phyloP scores from a whole-genome alignment of 2,797 vertebrate genomes.

The Acanthurus tractus region DNA sequence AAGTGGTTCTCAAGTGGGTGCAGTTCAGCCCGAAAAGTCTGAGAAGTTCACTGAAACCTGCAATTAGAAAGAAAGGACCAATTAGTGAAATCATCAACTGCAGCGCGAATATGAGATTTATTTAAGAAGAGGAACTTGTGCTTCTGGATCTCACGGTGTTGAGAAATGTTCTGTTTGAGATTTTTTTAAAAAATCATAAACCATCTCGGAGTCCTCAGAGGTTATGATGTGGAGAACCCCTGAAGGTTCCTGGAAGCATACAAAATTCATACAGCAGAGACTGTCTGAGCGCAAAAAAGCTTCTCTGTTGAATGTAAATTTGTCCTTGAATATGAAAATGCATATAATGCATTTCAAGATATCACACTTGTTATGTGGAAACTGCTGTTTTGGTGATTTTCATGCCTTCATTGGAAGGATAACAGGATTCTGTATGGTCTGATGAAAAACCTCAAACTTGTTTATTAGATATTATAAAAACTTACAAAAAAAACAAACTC shows the following conservation, averaged over 20 bases:
- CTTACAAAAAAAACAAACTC: too few species aligned
- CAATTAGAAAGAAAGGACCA: slow-evolving; percentile 41
- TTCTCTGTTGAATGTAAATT: slow-evolving; percentile 19
- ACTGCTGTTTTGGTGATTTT: neutral
- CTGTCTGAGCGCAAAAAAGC: neutral
- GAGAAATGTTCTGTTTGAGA: slow-evolving; percentile 22
- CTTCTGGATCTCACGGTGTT: neutral
- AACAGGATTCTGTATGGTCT: neutral
- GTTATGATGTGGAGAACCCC: slow-evolving; percentile 54
- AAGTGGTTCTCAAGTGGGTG: slow-evolving; percentile 23
- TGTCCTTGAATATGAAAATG: slow-evolving; percentile 56
- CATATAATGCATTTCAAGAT: neutral
- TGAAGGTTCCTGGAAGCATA: slow-evolving; percentile 58
- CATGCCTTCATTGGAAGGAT: neutral
- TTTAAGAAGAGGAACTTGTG: neutral
- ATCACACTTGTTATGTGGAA: neutral
- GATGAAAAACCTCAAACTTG: slow-evolving; percentile 8
- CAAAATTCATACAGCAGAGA: neutral
- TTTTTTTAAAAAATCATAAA: slow-evolving; percentile 36
- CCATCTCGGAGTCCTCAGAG: slow-evolving; percentile 12
- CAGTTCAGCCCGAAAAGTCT: slow-evolving; percentile 23
- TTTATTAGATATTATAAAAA: neutral
- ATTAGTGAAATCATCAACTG: slow-evolving; percentile 37
- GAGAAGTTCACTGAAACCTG: slow-evolving; percentile 27
- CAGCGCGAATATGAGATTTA: neutral